Conservation (phyloP, 53 echinoderm and acorn worm genomes). For the Apostichopus leukothele region DNA sequence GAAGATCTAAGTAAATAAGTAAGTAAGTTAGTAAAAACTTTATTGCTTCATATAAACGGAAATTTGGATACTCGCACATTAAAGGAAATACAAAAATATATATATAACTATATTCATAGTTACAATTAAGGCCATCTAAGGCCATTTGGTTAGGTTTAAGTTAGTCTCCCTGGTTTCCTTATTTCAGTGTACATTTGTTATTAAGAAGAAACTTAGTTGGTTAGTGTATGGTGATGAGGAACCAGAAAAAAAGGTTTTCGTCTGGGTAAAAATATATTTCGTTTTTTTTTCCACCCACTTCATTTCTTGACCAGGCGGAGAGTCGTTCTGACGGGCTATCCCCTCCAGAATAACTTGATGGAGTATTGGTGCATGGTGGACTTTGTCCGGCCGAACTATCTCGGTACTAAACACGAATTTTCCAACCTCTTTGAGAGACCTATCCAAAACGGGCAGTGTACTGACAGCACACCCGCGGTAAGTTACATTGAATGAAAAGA, state of each 20-base stretch:
- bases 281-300: no score
- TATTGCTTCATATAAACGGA: no score
- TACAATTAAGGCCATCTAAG: no score
- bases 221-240: neutral
- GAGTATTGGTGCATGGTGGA: slow-evolving; percentile 99
- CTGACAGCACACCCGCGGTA: slow-evolving; percentile 89
- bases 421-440: slow-evolving; percentile 96
- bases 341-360: slow-evolving; percentile 92
- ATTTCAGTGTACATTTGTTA: neutral
- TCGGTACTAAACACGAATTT: slow-evolving; percentile 94
- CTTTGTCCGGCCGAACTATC: slow-evolving; percentile 92
- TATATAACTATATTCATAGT: no score
- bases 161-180: no score
- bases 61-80: no score
- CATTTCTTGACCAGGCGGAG: slow-evolving; percentile 61
- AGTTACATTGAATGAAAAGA: neutral
- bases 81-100: no score
- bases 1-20: no score
- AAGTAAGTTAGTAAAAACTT: no score
- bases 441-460: slow-evolving; percentile 90
- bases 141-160: no score
- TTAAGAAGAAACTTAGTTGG: neutral
- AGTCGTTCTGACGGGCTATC: slow-evolving; percentile 94
- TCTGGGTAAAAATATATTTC: no score
- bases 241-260: no score